Evolutionary conservation across 1,140 invertebrate genomes (phyloP).

Genomic region (Elymnias hypermnestra): DNA sequence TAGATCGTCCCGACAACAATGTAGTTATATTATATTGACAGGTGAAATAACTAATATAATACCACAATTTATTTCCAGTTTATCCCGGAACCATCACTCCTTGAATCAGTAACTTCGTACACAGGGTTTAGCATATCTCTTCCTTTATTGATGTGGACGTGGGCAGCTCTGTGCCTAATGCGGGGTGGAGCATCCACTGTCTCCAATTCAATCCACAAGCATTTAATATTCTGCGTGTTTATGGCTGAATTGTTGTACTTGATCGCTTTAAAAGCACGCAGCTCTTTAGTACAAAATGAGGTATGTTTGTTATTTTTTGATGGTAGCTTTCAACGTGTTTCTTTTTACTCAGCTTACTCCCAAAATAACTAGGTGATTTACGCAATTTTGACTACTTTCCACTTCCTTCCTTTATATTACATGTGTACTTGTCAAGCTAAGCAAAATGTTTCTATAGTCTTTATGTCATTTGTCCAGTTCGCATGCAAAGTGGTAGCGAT

Average conservation of each 20-base stretch:
- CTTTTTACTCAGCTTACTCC: too few relatives aligned
- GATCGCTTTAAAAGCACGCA: conserved; percentile 88
- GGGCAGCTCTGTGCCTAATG: conserved; percentile 85
- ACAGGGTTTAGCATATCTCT: conserved; percentile 90
- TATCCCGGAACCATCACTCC: conserved; percentile 87
- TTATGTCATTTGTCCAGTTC: conserved; percentile 82
- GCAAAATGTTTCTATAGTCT: too few relatives aligned
- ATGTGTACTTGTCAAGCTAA: too few relatives aligned
- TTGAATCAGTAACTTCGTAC: conserved; percentile 92
- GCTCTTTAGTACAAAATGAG: conserved; percentile 84
- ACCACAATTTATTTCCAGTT: conserved; percentile 74
- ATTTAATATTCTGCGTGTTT: conserved; percentile 92
- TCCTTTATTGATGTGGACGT: conserved; percentile 85
- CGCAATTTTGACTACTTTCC: too few relatives aligned
- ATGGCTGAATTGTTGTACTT: conserved; percentile 91
- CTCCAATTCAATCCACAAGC: conserved; percentile 95
- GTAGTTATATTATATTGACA: too few relatives aligned
- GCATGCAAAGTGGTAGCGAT: conserved; percentile 94
- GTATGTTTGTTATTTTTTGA: too few relatives aligned
- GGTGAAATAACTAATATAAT: too few relatives aligned
- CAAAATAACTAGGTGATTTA: too few relatives aligned
- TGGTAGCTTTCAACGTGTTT: too few relatives aligned
- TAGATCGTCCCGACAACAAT: too few relatives aligned
- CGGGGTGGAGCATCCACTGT: conserved; percentile 89
- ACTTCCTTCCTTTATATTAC: too few relatives aligned